Base-by-base conservation (phyloP, 2,888 invertebrate species). In the Griposia aprilina region DNA sequence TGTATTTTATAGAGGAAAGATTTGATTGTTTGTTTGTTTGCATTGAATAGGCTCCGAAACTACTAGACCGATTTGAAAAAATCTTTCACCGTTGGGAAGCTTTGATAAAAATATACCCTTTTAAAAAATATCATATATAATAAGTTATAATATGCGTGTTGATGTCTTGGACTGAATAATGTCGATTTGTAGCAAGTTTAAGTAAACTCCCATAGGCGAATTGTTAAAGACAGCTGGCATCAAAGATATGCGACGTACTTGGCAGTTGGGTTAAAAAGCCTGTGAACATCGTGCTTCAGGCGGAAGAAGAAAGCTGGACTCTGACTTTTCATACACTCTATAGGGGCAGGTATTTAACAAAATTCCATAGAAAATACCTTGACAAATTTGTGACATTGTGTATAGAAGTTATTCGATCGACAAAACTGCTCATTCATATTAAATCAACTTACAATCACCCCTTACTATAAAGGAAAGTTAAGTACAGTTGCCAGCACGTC, bases 101-200 rank as follows among this genome's bases (percentile, higher is more conserved):
- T n/a, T n/a, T n/a, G n/a, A n/a, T n/a, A n/a, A n/a, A n/a, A n/a
- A n/a, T n/a, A n/a, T n/a, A n/a, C n/a, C n/a, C n/a, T n/a, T n/a
- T n/a, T n/a, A n/a, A n/a, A n/a, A n/a, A n/a, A n/a, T n/a, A n/a
- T n/a, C n/a, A n/a, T n/a, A n/a, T n/a, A n/a, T n/a, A n/a, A n/a
- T n/a, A 52, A 48, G 23, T 23, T 13, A 36, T 45, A 17, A 60
- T 78, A 71, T 80, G 52, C 70, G 30, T 45, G 13, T 20, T 78
- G 52, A 20, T 30, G 17, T 62, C 13, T 65, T 52, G 26, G 0
- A 13, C 36, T n/a, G 26, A 1, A 6, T 26, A 15, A 13, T 62
- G 62, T 30, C 30, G 23, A 75, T 3, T 60, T 36, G 7, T 3
- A 52, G 41, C n/a, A 26, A 23, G 30, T 11, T 45, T 55, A 45